Base-by-base conservation (phyloP, 2,888 invertebrate genomes). In the Listrodromus nycthemerus region DNA sequence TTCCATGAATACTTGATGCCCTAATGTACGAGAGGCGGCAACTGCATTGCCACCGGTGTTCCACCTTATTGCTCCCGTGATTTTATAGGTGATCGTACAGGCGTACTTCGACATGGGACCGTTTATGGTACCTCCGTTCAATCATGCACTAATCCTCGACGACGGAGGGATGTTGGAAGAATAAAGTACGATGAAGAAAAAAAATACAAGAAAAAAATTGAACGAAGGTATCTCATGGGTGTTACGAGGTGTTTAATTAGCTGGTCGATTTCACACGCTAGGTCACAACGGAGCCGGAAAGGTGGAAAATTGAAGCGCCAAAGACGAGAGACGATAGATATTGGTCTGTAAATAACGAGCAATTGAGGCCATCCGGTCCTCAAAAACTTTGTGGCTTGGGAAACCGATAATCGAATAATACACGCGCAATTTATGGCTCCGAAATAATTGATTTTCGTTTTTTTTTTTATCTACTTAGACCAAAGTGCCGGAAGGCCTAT, bases 1-100 rank as follows among this genome's bases (percentile, higher is more conserved):
- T 81, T 84, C 78, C 81, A 61, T 84, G 81, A 84, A 84, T 81
- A 78, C 81, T 84, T 80, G 75, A 84, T 84, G 81, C 78, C 81
- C 74, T 81, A 81, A 81, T 81, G 77, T 41, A 69, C 67, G 76
- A 71, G 30, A 71, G 48, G 63, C 66, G 73, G 63, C 55, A 58
- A 50, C 65, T 74, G 48, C 65, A 74, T 41, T 19, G 24, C 67
- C 33, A 71, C 45, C 33, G 61, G 45, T 48, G 41, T 45, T 45
- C 63, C 52, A 50, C 71, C 74, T 48, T 27, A 55, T 50, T 66
- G 55, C 50, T 75, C 75, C 80, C 80, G 58, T 67, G 75, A 74
- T 82, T 82, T 82, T 78, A 82, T 74, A 45, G 77, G 19, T 67
- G 63, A 74, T 69, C 58, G 74, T 61, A 65, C 41, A 24, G 41